Conservation (phyloP, 2,113 vertebrate genomes). For the Pristiophorus japonicus region DNA sequence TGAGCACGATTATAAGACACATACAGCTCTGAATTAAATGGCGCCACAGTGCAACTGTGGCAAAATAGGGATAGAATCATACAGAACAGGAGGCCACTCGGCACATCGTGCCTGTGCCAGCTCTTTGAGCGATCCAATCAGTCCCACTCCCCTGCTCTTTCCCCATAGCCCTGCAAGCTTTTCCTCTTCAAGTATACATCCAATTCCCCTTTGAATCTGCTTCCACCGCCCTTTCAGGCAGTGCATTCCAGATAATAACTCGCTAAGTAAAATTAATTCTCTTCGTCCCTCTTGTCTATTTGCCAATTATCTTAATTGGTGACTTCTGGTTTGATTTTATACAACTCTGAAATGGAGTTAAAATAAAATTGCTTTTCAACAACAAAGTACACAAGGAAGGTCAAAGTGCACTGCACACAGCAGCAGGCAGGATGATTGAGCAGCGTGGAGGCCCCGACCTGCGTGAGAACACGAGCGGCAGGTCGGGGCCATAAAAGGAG, state of each 20-base stretch:
- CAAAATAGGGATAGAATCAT: neutral
- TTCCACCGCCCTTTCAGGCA: conserved; percentile 39
- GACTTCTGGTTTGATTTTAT: too few relatives aligned
- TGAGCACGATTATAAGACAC: conserved; percentile 45
- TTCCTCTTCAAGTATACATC: neutral
- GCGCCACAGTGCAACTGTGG: neutral
- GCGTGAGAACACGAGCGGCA: too few relatives aligned
- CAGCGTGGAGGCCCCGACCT: too few relatives aligned
- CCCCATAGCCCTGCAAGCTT: too few relatives aligned
- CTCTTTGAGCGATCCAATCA: neutral
- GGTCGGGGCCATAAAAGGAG: too few relatives aligned
- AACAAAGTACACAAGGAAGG: too few relatives aligned
- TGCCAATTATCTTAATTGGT: neutral
- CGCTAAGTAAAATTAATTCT: neutral
- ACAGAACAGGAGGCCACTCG: neutral
- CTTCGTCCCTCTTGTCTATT: neutral
- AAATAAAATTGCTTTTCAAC: too few relatives aligned
- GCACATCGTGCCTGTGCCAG: neutral
- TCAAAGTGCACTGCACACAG: too few relatives aligned
- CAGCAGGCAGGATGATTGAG: too few relatives aligned
- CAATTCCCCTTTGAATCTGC: neutral
- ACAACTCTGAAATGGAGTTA: too few relatives aligned
- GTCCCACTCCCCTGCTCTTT: neutral
- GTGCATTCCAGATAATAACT: conserved; percentile 40
- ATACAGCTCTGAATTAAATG: conserved; percentile 12